These are phyloP conservation scores for Oegoconia quadripuncta DNA, from an alignment of 2,888 invertebrate species.

Conservation along the genomic window DNA sequence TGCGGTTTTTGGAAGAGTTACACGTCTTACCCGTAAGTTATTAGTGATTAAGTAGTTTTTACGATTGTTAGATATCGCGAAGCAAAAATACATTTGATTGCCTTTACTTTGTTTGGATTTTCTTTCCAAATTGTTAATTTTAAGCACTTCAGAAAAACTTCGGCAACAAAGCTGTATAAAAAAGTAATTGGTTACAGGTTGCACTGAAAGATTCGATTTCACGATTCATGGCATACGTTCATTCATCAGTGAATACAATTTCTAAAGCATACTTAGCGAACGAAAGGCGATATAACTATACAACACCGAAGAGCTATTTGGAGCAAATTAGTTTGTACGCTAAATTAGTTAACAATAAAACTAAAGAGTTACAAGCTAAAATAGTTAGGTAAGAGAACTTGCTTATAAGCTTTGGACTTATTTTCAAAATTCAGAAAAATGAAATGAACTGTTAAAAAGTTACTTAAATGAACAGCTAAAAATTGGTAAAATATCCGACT, in stretches of 20 bases:
- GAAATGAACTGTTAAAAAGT: too few species aligned
- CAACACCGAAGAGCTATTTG: slow-evolving; percentile 97
- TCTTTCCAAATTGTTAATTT: background rate
- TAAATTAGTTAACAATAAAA: slow-evolving; percentile 90
- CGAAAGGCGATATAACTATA: slow-evolving; percentile 97
- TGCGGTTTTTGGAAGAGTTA: slow-evolving; percentile 90
- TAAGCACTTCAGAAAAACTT: too few species aligned
- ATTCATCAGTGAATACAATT: slow-evolving; percentile 94
- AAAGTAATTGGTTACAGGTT: slow-evolving; percentile 58
- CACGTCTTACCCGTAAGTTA: slow-evolving; percentile 86
- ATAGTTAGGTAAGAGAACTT: slow-evolving; percentile 80
- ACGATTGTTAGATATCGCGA: background rate
- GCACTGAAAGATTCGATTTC: slow-evolving; percentile 90
- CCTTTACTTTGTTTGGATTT: background rate
- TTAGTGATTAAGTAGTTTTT: background rate
- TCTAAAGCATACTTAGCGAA: slow-evolving; percentile 92
- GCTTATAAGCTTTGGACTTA: too few species aligned
- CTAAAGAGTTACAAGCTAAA: slow-evolving; percentile 90
- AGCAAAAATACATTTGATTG: background rate
- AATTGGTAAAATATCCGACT: too few species aligned
- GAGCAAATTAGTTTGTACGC: slow-evolving; percentile 96
- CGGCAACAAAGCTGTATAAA: background rate
- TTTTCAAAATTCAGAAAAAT: too few species aligned
- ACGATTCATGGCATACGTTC: slow-evolving; percentile 96
- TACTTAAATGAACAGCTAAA: too few species aligned